phyloP scores from a whole-genome alignment of 2,113 vertebrate species.

The Myotis davidii region DNA sequence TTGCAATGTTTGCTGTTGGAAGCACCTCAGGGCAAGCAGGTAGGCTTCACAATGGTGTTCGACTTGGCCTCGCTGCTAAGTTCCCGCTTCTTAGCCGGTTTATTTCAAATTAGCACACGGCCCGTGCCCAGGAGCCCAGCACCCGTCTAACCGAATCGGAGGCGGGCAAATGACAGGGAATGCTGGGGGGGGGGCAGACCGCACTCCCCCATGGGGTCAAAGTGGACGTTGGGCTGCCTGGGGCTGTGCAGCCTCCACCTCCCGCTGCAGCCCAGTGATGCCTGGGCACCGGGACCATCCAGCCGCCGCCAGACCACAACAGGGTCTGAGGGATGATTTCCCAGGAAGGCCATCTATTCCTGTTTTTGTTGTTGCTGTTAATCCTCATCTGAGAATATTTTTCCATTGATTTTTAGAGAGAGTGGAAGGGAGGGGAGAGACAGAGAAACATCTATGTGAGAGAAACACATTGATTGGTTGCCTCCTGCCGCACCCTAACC shows the following conservation, averaged over 20 bases:
- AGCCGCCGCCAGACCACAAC: rapidly evolving
- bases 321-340: not conserved
- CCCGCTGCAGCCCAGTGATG: too few relatives aligned
- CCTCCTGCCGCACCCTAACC: too few relatives aligned
- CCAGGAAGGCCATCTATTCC: not conserved
- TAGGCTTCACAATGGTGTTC: slow-evolving; percentile 60
- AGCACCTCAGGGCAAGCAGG: slow-evolving; percentile 55
- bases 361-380: too few relatives aligned
- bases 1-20: slow-evolving; percentile 64
- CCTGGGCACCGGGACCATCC: not conserved
- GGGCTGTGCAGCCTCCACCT: not conserved
- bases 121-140: not conserved
- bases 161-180: not conserved
- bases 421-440: too few relatives aligned
- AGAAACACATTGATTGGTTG: too few relatives aligned
- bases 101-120: slow-evolving; percentile 36
- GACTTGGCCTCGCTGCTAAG: slow-evolving; percentile 58
- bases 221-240: not conserved
- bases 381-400: too few relatives aligned
- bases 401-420: too few relatives aligned
- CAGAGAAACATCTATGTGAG: too few relatives aligned
- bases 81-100: slow-evolving; percentile 41
- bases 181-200: rapidly evolving
- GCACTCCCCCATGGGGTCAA: rapidly evolving
- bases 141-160: not conserved